Conservation (phyloP, 2,888 invertebrate species). For the Anorthoa munda region DNA sequence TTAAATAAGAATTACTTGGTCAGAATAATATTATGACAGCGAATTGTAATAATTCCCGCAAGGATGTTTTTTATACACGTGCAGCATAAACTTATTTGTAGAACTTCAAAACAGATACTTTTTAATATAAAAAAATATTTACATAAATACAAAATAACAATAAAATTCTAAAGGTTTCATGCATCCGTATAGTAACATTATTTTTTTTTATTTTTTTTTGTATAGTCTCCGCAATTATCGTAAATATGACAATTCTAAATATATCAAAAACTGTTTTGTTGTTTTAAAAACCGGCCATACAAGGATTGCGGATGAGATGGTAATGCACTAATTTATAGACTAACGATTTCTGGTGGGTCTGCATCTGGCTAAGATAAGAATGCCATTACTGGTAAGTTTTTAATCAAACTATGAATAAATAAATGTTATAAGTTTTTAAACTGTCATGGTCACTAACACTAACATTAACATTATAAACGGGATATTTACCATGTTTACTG, state of each 20-base stretch:
- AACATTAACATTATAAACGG: no score
- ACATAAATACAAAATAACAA: slow-evolving; percentile 18
- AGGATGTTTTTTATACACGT: not conserved
- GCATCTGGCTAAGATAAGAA: not conserved
- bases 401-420: not conserved
- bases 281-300: not conserved
- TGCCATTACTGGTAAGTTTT: not conserved
- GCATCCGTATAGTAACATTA: not conserved
- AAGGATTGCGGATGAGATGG: not conserved
- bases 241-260: slow-evolving; percentile 11
- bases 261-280: not conserved
- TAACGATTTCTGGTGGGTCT: not conserved
- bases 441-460: no score
- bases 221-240: not conserved
- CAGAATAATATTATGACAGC: not conserved
- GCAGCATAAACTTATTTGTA: not conserved
- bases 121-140: slow-evolving; percentile 11
- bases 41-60: not conserved
- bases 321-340: slow-evolving; percentile 4
- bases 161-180: slow-evolving; percentile 7
- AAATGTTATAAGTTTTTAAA: no score
- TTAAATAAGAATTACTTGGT: not conserved
- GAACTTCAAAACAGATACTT: not conserved
- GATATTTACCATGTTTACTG: no score
- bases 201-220: no score